Conservation (phyloP, 2,888 invertebrate species). For the Lasioglossum pauxillum region DNA sequence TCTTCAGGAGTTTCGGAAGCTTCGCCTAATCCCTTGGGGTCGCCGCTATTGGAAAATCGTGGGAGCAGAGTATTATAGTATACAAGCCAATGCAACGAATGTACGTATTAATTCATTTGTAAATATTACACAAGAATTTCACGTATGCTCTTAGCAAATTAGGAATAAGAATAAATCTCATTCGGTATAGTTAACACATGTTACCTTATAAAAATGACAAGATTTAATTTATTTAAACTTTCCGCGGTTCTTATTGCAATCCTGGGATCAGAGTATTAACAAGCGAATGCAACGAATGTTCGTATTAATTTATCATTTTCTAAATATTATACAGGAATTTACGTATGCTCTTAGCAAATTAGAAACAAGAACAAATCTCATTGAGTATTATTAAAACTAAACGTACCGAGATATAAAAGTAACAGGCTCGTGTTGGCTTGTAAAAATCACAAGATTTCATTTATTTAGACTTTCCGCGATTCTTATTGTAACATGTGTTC, state of each 20-base stretch:
- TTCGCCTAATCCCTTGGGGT: not conserved
- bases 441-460: no score
- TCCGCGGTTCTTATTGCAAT: no score
- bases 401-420: no score
- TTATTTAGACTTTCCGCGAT: no score
- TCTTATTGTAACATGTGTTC: no score
- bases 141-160: not conserved
- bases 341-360: not conserved
- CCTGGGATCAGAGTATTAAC: not conserved
- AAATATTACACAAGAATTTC: not conserved
- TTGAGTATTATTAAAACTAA: no score
- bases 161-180: not conserved
- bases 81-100: not conserved
- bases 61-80: not conserved
- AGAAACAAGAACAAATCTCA: not conserved
- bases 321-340: not conserved
- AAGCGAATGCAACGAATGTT: not conserved
- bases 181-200: no score
- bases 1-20: not conserved
- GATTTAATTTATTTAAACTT: no score
- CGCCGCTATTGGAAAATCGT: not conserved
- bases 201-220: no score
- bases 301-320: not conserved
- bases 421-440: no score
- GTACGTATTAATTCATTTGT: not conserved